A percentile compares a stretch with the other conserved stretches of the same genome.
These are phyloP conservation scores for Synanceia verrucosa DNA, from an alignment of 2,797 vertebrate species.

Conservation along the genomic window DNA sequence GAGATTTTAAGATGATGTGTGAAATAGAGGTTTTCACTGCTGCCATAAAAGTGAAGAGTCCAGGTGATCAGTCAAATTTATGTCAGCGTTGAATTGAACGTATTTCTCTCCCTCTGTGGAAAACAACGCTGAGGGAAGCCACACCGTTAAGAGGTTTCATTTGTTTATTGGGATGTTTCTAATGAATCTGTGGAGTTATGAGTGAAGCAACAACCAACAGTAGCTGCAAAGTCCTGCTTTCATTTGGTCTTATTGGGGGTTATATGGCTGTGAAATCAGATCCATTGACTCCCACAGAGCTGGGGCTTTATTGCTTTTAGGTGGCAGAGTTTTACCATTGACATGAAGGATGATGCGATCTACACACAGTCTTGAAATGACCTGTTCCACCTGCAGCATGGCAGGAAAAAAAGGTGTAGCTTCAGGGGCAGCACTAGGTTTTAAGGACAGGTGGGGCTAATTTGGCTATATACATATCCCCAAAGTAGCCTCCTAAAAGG, in stretches of 20 bases:
- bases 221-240: conserved; percentile 18
- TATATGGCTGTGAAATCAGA: conserved; percentile 32
- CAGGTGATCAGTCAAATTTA: conserved; percentile 54
- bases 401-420: background rate
- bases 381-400: conserved; percentile 8
- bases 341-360: conserved; percentile 26
- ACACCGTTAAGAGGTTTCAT: background rate
- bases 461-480: too few relatives aligned
- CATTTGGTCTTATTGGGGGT: conserved; percentile 4
- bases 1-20: conserved; percentile 52
- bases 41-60: conserved; percentile 43
- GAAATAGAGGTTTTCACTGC: conserved; percentile 60
- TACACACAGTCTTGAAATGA: conserved; percentile 14
- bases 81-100: conserved; percentile 20
- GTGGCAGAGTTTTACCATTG: conserved; percentile 16
- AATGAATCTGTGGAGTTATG: conserved; percentile 7
- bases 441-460: too few relatives aligned
- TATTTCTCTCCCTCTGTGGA: conserved; percentile 26
- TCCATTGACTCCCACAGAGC: conserved; percentile 20
- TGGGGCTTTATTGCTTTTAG: background rate
- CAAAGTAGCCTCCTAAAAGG: too few relatives aligned
- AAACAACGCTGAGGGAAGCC: background rate
- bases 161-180: conserved; percentile 1
- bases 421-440: too few relatives aligned
- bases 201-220: conserved; percentile 5